Evolutionary conservation across 2,113 vertebrate species (phyloP), one percentile per base, ranked within the genome.

Genomic region (Bos indicus): DNA sequence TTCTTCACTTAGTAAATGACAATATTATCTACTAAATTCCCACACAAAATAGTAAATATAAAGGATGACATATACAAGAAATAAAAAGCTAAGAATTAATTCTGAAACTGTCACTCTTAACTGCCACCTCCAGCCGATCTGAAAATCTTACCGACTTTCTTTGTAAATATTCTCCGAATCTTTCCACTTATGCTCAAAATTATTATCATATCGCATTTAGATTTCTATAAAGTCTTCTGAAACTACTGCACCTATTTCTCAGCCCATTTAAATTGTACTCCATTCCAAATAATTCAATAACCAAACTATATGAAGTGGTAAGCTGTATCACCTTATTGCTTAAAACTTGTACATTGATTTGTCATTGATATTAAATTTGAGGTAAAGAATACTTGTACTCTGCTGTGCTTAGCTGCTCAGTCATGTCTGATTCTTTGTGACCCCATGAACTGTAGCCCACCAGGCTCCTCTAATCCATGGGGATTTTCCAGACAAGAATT

Each of bases 401-500:
- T 64, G 33, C 62, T 64, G 62, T 0, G 7, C 62, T 64, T 64
- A 64, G 62, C 33, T 33, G 7, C 15, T 64, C 30, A 64, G 62
- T 64, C 3, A 0, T 64, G 62, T 64, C 62, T 30, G 33, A 64
- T 64, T 64, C 62, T 64, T 64, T n/a, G 33, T 0, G 3, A n/a
- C 33, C 33, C 33, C 62, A 19, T 64, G 33, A n/a, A 64, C 33
- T n/a, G 15, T n/a, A n/a, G 33, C 62, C 30, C 62, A 64, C 7
- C 62, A 64, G 33, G 30, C 33, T n/a, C 62, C 62, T 64, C 62
- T 17, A n/a, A 64, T 33, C 15, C 62, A 64, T n/a, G 33, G 30
- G 30, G 62, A 17, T 64, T 64, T 64, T n/a, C 62, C 62, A 64
- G 7, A n/a, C 62, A 64, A 33, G 30, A 64, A 64, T 17, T 64